Percentiles rank a stretch among this genome's conserved stretches.
Conservation (phyloP, 2,113 vertebrate genomes). For the Sander lucioperca region DNA sequence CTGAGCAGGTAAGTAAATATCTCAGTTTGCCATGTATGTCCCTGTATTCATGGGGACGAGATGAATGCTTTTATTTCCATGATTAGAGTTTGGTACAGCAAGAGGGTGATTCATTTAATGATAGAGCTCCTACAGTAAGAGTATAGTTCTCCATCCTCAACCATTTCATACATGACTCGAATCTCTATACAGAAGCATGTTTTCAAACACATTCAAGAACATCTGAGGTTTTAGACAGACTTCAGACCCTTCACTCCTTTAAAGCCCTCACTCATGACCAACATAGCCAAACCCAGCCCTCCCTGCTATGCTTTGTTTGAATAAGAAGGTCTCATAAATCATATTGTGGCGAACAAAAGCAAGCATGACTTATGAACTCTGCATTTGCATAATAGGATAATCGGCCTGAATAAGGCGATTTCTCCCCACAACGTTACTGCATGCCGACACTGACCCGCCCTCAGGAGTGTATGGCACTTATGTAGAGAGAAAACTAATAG, state of each 20-base stretch:
- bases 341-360: slow-evolving; percentile 65
- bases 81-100: slow-evolving; percentile 7
- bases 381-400: slow-evolving; percentile 81
- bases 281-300: slow-evolving; percentile 1
- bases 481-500: slow-evolving; percentile 21
- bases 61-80: slow-evolving; percentile 25
- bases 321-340: slow-evolving; percentile 73
- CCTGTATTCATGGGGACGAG: background rate
- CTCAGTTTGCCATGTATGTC: slow-evolving; percentile 40
- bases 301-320: slow-evolving; percentile 43
- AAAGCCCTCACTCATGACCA: slow-evolving; percentile 5
- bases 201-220: slow-evolving; percentile 6
- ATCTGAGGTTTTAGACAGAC: slow-evolving; percentile 12
- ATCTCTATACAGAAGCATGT: background rate
- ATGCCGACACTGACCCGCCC: background rate
- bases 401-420: slow-evolving; percentile 55
- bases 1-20: slow-evolving; percentile 79
- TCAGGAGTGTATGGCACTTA: background rate
- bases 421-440: background rate
- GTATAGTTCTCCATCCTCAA: slow-evolving; percentile 34
- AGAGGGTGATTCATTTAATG: background rate
- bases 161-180: slow-evolving; percentile 16
- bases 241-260: slow-evolving; percentile 15
- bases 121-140: background rate
- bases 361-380: slow-evolving; percentile 75